Evolutionary conservation across 2,797 vertebrate species (phyloP), one percentile per base, ranked within the genome.

Genomic region (Pelodytes ibericus): DNA sequence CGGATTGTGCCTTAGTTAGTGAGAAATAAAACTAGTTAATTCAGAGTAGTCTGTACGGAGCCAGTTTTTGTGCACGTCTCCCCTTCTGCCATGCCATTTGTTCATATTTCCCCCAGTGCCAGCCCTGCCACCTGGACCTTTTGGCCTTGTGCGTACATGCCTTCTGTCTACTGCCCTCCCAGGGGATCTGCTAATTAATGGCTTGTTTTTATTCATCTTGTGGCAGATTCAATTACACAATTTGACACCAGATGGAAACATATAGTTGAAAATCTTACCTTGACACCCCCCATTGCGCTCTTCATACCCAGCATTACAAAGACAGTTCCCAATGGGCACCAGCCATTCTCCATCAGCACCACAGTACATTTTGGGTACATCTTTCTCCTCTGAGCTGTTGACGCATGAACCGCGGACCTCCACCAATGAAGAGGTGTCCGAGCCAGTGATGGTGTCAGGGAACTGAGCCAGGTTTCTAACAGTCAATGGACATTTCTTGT

Each of bases 351-450:
- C 97, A 71, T 99, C 97, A 69, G 97, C 96, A 72, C 97, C 96
- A 0, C 97, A 99, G 91, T 98, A 98, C 97, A 99, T 99, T 90
- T 97, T 98, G 80, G 97, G 97, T 86, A 96, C 94, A 86, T 99
- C 97, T 83, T 95, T 97, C 84, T 98, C 97, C 84, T 98, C 96
- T 0, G 97, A 97, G 87, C 98, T 95, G 90, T 98, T 94, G 90
- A 99, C 96, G 56, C 97, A 99, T 4, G 97, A 97, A 81, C 97
- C 97, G 0, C 95, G 94, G 80, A 99, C 95, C 84, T 99, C 97
- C 89, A 99, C 97, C 80, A 99, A 91, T 0, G 97, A 98, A 29
- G 97, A 98, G 0, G 96, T 97, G 75, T 99, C 97, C 0, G 95
- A 94, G 18, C 97, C 97, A 0, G 97, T 98, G 70, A 97, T 92